A percentile compares a stretch with the other conserved stretches of the same genome.
These are phyloP conservation scores for Theretra japonica DNA, from an alignment of 2,888 invertebrate species.

Conservation along the genomic window DNA sequence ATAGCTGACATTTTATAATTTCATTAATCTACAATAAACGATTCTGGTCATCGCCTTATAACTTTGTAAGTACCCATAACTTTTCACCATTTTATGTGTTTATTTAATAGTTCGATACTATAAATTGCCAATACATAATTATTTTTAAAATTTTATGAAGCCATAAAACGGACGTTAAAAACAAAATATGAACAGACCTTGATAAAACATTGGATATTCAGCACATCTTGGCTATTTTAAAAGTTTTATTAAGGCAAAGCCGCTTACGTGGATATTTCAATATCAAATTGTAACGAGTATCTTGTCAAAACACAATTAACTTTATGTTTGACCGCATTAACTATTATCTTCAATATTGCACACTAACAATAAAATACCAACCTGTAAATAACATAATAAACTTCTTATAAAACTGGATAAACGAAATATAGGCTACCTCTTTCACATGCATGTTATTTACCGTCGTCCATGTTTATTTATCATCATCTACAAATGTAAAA, in stretches of 20 bases:
- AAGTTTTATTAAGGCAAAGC: not conserved
- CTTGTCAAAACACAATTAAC: not conserved
- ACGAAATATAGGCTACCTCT: too few relatives aligned
- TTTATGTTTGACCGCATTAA: not conserved
- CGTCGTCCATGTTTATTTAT: too few relatives aligned
- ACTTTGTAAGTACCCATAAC: slow-evolving; percentile 21
- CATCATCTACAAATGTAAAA: too few relatives aligned
- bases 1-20: slow-evolving; percentile 6
- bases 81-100: slow-evolving; percentile 29
- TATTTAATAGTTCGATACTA: slow-evolving; percentile 17
- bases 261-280: not conserved
- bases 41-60: slow-evolving; percentile 21
- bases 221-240: slow-evolving; percentile 37
- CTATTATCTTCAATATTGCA: too few relatives aligned
- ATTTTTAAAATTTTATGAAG: slow-evolving; percentile 31
- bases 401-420: too few relatives aligned
- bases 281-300: not conserved
- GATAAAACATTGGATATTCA: slow-evolving; percentile 45
- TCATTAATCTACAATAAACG: slow-evolving; percentile 13
- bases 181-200: slow-evolving; percentile 39
- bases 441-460: too few relatives aligned
- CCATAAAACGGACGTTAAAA: slow-evolving; percentile 43
- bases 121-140: slow-evolving; percentile 31
- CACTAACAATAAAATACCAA: too few relatives aligned
- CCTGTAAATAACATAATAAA: too few relatives aligned